Base-by-base conservation (phyloP, 2,888 invertebrate species). In the Idaea dimidiata region DNA sequence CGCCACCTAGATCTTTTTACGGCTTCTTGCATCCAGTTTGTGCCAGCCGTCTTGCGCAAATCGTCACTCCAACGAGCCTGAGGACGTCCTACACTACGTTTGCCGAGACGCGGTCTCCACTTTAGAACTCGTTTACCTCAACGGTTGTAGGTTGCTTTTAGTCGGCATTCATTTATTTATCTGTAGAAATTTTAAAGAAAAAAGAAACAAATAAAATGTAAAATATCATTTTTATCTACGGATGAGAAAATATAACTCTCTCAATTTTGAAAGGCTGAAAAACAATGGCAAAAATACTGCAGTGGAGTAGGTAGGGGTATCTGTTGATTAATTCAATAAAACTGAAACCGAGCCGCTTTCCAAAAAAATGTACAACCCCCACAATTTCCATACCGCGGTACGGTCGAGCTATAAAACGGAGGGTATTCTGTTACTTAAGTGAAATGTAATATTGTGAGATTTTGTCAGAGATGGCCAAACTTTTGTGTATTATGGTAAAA, bases 331-430 rank as follows among this genome's bases (percentile, higher is more conserved):
- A 43, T 43, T 43, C 43, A 43, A 43, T 43, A 43, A 43, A 43
- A 43, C 43, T 10, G 43, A 43, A 43, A 43, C 43, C 14, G 43
- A 43, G 43, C 43, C 43, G 43, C 14, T 43, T 43, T 43, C 43
- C 43, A 43, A 43, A 43, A 43, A 43, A 43, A 43, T 43, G 5
- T 43, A 43, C 43, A 43, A 43, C 43, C 14, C 10, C 43, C 43
- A 43, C 55, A 55, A 55, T 16, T 55, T 55, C 16, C 58, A 58
- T 58, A 32, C 58, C 31, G 18, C 43, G 43, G 14, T 43, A 43
- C 43, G 14, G 14, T 43, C 43, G 43, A 14, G 43, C 43, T 1
- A 43, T 43, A 43, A 43, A 43, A 43, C 43, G 43, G 2, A 14
- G 10, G 43, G 43, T 43, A 43, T 43, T 43, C 43, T 43, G 43